A percentile compares a stretch with the other conserved stretches of the same genome.
phyloP scores from a whole-genome alignment of 2,113 vertebrate genomes.

The Prochilodus magdalenae region DNA sequence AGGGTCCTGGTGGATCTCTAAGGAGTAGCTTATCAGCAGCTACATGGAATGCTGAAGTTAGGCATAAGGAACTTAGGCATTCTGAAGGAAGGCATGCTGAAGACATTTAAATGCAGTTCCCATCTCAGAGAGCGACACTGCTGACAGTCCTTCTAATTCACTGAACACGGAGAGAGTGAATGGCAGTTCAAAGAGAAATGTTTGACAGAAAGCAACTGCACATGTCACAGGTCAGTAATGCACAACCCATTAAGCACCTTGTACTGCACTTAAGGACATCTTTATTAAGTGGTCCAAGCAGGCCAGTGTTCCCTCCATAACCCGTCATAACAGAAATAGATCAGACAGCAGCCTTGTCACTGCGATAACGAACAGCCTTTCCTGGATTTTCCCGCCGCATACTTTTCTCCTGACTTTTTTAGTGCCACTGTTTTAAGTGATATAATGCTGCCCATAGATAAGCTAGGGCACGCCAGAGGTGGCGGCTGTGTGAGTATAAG shows the following conservation, averaged over 20 bases:
- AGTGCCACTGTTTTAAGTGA: not conserved
- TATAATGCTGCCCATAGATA: conserved; percentile 31
- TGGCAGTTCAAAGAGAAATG: not conserved
- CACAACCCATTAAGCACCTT: too few species aligned
- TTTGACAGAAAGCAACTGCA: not conserved
- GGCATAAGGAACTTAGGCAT: not conserved
- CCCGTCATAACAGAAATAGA: not conserved
- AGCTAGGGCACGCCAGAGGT: not conserved
- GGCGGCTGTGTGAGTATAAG: conserved; percentile 24
- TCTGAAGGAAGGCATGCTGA: too few species aligned
- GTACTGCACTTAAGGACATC: not conserved
- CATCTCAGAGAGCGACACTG: too few species aligned
- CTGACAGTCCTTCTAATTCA: too few species aligned
- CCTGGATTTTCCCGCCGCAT: not conserved
- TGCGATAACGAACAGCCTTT: not conserved
- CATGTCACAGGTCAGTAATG: not conserved
- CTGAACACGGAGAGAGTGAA: not conserved
- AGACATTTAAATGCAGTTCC: too few species aligned
- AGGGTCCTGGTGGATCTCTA: not conserved
- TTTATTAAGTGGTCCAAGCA: not conserved
- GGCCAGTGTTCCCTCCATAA: not conserved
- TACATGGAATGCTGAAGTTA: not conserved
- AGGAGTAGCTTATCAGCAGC: not conserved
- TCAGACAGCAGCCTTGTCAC: not conserved
- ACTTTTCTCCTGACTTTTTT: not conserved